Evolutionary conservation across 2,888 invertebrate genomes (phyloP), one percentile per base, ranked within the genome.

Genomic region (Acanthacorydalis orientalis): DNA sequence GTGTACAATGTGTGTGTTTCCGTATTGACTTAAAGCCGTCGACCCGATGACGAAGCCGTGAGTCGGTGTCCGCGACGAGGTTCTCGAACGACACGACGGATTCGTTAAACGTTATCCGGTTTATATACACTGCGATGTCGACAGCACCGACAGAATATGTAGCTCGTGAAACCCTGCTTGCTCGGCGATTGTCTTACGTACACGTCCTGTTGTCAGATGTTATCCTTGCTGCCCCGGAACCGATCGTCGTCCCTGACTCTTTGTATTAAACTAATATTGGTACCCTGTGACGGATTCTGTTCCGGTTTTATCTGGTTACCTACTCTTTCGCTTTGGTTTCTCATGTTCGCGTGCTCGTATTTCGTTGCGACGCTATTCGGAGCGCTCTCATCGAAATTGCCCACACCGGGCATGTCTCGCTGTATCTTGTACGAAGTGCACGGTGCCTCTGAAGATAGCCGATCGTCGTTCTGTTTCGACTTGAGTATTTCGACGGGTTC

Each of bases 71-170:
- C 23, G 23, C 6, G 23, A 2, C 23, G 23, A 23, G 23, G 23
- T 23, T 2, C 23, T 23, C 23, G 23, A 4, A 4, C 23, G 23
- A 23, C 23, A 23, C 23, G 6, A 23, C 23, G 23, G 6, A 23
- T 23, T 23, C 23, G 23, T 23, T 23, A 23, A 23, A 23, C 23
- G 6, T 23, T 23, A 60, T 63, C 60, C 56, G 63, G 62, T 52
- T 62, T 61, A 59, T 56, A 54, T 53, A 59, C 58, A 56, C 61
- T 54, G 57, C 60, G 62, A 53, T 65, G 64, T 64, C 63, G 65
- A 63, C 66, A 66, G 58, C 66, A 66, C 51, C 64, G 63, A 61
- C 66, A 66, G 54, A 66, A 65, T 53, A 66, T 64, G 52, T 64
- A 66, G 54, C 61, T 64, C 55, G 61, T 57, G 50, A 65, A 62